Evolutionary conservation across 2,797 vertebrate genomes (phyloP), one percentile per base, ranked within the genome.

Genomic region (Centropyge bicolor): DNA sequence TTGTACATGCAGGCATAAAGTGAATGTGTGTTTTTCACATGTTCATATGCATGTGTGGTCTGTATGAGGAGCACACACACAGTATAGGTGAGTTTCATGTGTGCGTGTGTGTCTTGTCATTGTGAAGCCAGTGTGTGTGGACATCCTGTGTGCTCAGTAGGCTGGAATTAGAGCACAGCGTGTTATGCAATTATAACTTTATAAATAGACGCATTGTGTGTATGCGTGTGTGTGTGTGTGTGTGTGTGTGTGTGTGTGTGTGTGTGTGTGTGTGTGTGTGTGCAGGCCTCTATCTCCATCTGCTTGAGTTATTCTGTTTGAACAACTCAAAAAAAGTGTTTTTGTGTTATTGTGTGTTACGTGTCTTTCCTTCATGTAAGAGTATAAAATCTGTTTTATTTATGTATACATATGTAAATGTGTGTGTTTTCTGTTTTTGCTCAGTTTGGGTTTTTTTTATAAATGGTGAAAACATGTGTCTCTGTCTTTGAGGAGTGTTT

Each of bases 121-220:
- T 55, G 41, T 68, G 57, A 74, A 70, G 66, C 51, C 40, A 17
- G 75, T 61, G 73, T 84, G 66, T 83, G 76, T 85, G 85, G 87
- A 89, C 82, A 76, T 90, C 81, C 86, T 91, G 87, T 83, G 84
- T 85, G 85, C 88, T 88, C 87, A 83, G 84, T 90, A 84, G 85
- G 78, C 86, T 88, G 90, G 91, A 92, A 92, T 89, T 89, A 86
- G 86, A 92, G 88, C 91, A 81, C 87, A 90, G 89, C 81, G 16
- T 92, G 89, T 93, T 93, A 90, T 87, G 88, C 88, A 92, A 92
- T 93, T 92, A 90, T 81, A 86, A 92, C 84, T 92, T 92, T 92
- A 92, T 92, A 92, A 91, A 93, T 90, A 92, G 88, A 90, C 1
- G 22, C 72, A 76, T 78, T 87, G 75, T 88, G 84, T 78, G 80